Evolutionary conservation across 2,888 invertebrate species (phyloP), one percentile per base, ranked within the genome.

Genomic region (Rhogogaster chlorosoma): DNA sequence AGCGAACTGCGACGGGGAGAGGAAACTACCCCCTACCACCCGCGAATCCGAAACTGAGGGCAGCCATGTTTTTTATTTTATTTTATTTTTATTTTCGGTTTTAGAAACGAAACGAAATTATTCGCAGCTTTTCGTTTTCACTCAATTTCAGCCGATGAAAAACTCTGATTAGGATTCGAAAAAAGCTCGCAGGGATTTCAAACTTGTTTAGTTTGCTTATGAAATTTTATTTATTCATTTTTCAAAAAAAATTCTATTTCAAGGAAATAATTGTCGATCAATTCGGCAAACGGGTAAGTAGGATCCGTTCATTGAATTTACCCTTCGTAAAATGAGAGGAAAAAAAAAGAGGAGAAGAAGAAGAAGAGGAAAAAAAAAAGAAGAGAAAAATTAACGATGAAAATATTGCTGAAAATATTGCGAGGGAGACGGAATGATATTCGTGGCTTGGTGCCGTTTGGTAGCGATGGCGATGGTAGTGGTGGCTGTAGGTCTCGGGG

Each of bases 321-420:
- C 38, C 22, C 22, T 42, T 38, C 36, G 53, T n/a, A 53, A 53
- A 53, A n/a, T 7, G 26, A 32, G 3, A 12, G 53, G 53, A 77
- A 9, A 49, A 77, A 53, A 26, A 29, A 26, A 7, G 9, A 15
- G 0, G 5, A n/a, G 9, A 6, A 5, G 3, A 29, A 29, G 15
- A n/a, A 22, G 3, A 22, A 32, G 15, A 18, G 5, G 2, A 18
- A 9, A 10, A 32, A 32, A 49, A 18, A 6, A 29, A 18, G 18
- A 42, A 26, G 1, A 32, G 32, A 32, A 77, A 9, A 77, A 45
- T 18, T 49, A 77, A 53, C 77, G 77, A 18, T 53, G 49, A 29
- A 77, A 77, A 77, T 77, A 77, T 77, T 77, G 77, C 29, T 77
- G 77, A 32, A 77, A 77, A 77, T 45, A 45, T 38, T 9, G 73